Evolutionary conservation across 2,797 vertebrate species (phyloP).

Genomic region (Tapera naevia): DNA sequence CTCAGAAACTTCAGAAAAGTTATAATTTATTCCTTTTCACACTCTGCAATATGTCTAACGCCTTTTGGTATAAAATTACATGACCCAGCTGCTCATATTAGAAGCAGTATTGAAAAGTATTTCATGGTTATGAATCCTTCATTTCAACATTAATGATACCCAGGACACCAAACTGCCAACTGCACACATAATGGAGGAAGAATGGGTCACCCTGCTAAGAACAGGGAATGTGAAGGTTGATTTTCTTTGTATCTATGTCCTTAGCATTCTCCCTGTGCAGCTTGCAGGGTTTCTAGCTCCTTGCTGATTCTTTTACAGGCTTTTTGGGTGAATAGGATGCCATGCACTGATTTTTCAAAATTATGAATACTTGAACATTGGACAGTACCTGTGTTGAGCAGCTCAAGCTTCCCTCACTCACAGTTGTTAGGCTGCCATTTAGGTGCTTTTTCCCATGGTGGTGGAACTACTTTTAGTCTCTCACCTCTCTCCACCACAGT

Average conservation of each 20-base stretch:
- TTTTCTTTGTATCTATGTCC: not conserved
- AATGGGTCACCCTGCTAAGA: not conserved
- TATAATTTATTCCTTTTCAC: constrained; percentile 26
- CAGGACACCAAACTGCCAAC: not conserved
- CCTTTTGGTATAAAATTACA: not conserved
- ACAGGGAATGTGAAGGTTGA: not conserved
- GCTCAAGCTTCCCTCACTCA: not conserved
- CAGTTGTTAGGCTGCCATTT: not conserved
- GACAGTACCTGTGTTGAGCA: not conserved
- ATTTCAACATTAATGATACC: not conserved
- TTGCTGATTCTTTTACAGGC: not conserved
- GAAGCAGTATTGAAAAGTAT: not conserved
- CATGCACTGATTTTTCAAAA: not conserved
- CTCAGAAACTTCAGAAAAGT: constrained; percentile 42
- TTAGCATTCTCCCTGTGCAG: not conserved
- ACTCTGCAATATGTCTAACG: not conserved
- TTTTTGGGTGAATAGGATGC: not conserved
- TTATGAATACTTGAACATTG: not conserved
- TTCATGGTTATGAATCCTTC: not conserved
- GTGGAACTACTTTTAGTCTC: not conserved
- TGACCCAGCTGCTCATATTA: not conserved
- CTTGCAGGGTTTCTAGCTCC: not conserved
- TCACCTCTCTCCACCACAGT: not conserved
- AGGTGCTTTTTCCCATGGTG: rapidly evolving
- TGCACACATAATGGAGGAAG: not conserved